Conservation (phyloP, 2,888 invertebrate species). For the Cephus spinipes region DNA sequence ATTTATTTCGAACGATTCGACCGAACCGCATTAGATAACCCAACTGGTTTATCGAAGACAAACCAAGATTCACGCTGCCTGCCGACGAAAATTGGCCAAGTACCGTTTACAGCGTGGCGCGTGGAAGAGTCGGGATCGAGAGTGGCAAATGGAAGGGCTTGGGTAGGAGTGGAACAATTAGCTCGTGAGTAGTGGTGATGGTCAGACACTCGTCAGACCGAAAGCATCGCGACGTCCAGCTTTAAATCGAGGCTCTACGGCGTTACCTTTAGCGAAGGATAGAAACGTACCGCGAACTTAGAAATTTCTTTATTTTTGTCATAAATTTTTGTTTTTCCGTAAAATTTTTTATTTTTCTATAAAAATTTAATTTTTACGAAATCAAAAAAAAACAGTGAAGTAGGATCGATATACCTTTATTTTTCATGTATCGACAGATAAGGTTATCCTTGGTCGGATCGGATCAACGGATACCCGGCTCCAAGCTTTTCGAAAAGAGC, state of each 20-base stretch:
- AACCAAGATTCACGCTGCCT: background rate
- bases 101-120: background rate
- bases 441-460: background rate
- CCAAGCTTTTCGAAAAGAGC: background rate
- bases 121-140: background rate
- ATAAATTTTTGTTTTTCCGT: background rate
- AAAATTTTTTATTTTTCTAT: background rate
- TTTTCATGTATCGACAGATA: background rate
- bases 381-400: background rate
- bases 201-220: conserved; percentile 13
- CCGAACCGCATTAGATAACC: background rate
- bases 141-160: background rate
- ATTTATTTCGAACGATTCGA: background rate
- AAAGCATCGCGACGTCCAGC: background rate
- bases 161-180: conserved; percentile 18
- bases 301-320: background rate
- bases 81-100: conserved; percentile 1
- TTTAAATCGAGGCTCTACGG: background rate
- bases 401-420: background rate
- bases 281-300: background rate
- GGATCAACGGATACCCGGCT: background rate
- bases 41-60: background rate
- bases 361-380: background rate
- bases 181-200: conserved; percentile 23
- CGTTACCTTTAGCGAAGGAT: background rate